Percentiles rank a stretch among this genome's conserved stretches.
phyloP scores from a whole-genome alignment of 2,797 vertebrate genomes.

The Xenopus petersii region DNA sequence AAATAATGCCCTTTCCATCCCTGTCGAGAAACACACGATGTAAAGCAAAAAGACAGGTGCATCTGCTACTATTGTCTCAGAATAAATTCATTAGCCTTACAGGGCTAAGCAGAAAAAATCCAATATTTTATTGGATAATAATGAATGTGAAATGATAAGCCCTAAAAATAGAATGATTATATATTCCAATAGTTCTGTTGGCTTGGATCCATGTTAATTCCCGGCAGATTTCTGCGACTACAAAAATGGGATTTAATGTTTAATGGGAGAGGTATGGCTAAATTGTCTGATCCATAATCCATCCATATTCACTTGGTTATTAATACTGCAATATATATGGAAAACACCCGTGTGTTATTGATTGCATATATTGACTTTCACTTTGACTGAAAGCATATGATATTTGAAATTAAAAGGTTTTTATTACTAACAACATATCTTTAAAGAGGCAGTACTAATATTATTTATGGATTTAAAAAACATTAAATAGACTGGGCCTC shows the following conservation, averaged over 20 bases:
- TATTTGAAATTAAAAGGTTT: neutral
- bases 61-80: constrained; percentile 24
- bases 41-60: constrained; percentile 22
- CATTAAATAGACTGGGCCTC: no score
- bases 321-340: neutral
- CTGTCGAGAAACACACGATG: constrained; percentile 29
- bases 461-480: no score
- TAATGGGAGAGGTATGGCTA: neutral
- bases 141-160: neutral
- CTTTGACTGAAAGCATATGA: neutral
- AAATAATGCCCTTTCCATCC: constrained; percentile 23
- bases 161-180: neutral
- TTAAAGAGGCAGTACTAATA: no score
- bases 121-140: neutral
- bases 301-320: neutral
- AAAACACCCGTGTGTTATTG: neutral
- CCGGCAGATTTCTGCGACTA: neutral
- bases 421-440: neutral
- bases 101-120: constrained; percentile 13
- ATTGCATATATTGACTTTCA: neutral
- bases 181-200: neutral
- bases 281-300: neutral
- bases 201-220: neutral
- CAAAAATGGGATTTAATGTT: neutral
- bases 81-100: constrained; percentile 30